A percentile compares a stretch with the other conserved stretches of the same genome.
Evolutionary conservation across 1,140 invertebrate species (phyloP).

Genomic region (Drosophila pseudoananassae): DNA sequence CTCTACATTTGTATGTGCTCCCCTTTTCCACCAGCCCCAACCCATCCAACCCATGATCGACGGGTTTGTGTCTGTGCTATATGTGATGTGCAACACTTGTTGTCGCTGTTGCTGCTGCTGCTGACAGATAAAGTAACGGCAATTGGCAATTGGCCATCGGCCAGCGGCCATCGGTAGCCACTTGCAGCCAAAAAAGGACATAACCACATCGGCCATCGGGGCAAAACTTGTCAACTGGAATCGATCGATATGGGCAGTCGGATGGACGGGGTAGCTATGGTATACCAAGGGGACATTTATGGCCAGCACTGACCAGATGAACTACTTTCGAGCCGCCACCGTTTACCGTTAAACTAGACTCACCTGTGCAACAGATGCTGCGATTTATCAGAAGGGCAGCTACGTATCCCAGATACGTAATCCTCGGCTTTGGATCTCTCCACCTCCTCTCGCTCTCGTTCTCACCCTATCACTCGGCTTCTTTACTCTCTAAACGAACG

Average conservation of each 20-base stretch:
- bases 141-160: constrained; percentile 52
- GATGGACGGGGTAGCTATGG: constrained; percentile 1
- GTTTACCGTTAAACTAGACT: constrained; percentile 57
- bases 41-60: background rate
- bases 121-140: constrained; percentile 49
- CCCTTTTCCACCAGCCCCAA: background rate
- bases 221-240: constrained; percentile 67
- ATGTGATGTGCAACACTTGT: constrained; percentile 45
- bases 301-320: constrained; percentile 73
- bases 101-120: background rate
- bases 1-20: background rate
- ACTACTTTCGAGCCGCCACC: constrained; percentile 64
- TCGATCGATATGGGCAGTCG: constrained; percentile 48
- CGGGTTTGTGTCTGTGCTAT: constrained; percentile 53
- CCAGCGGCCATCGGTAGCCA: constrained; percentile 11
- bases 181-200: constrained; percentile 68
- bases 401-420: background rate
- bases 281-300: constrained; percentile 67
- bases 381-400: background rate
- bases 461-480: too few species aligned
- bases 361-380: constrained; percentile 23
- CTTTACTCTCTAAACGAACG: constrained; percentile 25
- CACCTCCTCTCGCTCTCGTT: too few species aligned
- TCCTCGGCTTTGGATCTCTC: too few species aligned
- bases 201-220: constrained; percentile 42